Base-by-base conservation (phyloP, 2,888 invertebrate species). In the Ophion costatus region DNA sequence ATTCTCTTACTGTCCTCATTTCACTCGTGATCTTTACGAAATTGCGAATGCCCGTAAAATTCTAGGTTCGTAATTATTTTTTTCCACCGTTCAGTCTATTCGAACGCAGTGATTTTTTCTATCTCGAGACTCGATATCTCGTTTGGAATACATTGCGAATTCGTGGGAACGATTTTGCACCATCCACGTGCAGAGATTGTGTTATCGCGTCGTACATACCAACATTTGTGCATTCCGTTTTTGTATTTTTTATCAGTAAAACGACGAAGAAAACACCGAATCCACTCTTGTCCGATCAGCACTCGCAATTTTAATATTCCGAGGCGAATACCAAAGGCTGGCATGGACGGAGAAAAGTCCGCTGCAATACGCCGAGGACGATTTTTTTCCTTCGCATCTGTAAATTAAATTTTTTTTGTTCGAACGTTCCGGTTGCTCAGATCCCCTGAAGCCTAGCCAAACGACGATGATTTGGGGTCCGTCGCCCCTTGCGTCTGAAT, bases 161-260 rank as follows among this genome's bases (percentile, higher is more conserved):
- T 56, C 45, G 29, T 51, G 63, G 20, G 51, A 74, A 10, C 61
- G 20, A 57, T 61, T 61, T 17, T 20, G 33, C 57, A 69, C 51
- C 17, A 29, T 51, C 51, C 69, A 56, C 71, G 71, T 71, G 71
- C n/a, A 56, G 24, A 38, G 22, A 45, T 33, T 20, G 20, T n/a
- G 17, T 20, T 42, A 14, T 6, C 61, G 14, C 42, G n/a, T 73
- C 51, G 38, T 14, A 24, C 17, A 38, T 24, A 7, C 22, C 22
- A 38, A 5, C 38, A 14, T 17, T 20, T 20, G 57, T 38, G 7
- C 11, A 17, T n/a, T 38, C 1, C 14, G n/a, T 59, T 22, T 20
- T 22, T 42, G 4, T 69, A 14, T 69, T 70, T 24, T 29, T 69
- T 69, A 5, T 14, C 42, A 45, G 14, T n/a, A 24, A 5, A 6